Evolutionary conservation across 2,797 vertebrate species (phyloP).

Genomic region (Tragelaphus eurycerus): DNA sequence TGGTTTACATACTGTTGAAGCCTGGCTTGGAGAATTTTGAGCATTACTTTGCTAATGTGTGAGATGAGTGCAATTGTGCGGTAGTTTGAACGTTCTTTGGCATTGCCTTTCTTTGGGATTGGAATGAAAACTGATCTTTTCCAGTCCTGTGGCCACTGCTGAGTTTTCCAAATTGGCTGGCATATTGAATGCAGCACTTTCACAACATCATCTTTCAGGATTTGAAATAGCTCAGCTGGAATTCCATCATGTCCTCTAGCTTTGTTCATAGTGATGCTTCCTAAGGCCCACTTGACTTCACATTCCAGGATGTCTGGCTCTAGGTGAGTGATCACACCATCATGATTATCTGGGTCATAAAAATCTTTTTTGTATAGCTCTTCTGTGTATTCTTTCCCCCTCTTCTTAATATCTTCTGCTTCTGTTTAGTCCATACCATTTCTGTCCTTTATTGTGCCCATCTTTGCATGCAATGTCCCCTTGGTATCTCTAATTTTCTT

Average conservation of each 20-base stretch:
- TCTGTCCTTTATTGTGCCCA: neutral
- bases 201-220: neutral
- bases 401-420: too few species aligned
- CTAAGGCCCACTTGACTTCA: neutral
- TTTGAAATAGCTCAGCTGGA: neutral
- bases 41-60: neutral
- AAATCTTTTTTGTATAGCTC: neutral
- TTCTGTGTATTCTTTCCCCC: too few species aligned
- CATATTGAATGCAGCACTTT: neutral
- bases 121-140: neutral
- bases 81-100: neutral
- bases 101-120: neutral
- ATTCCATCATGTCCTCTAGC: neutral
- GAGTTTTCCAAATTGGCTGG: neutral
- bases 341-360: rapidly evolving
- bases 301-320: neutral
- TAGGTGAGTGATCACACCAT: neutral
- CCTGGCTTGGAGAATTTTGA: neutral
- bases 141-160: neutral
- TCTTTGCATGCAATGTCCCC: neutral
- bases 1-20: neutral
- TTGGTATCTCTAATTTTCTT: neutral
- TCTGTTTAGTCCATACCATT: too few species aligned
- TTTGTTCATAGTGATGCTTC: neutral
- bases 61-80: neutral